Base-by-base conservation (phyloP, 2,888 invertebrate genomes). In the Arge pagana region DNA sequence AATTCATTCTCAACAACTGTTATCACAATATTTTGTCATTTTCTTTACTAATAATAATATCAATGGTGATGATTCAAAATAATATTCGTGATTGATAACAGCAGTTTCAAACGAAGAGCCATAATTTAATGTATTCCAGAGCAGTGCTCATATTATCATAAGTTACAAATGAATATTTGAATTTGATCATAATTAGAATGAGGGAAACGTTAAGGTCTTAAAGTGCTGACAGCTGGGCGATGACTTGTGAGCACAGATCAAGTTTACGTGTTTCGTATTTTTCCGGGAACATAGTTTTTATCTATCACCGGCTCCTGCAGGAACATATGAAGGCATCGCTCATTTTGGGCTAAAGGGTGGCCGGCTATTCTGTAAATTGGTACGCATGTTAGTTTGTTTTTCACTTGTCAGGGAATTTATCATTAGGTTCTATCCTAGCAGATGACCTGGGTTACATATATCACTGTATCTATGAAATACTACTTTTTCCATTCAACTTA, bases 221-320 rank as follows among this genome's bases (percentile, higher is more conserved):
- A 45, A 33, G 45, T 33, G 13, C 23, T 45, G 33, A 23, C 24
- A 35, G 45, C 45, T 45, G 33, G 21, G 18, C 35, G 15, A 45
- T 23, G 39, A 39, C 39, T 23, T 39, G 16, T 13, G 21, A 6
- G n/a, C 15, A 3, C 4, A 8, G 8, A 23, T 45, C 45, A 31
- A 31, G 19, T 45, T 18, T 92, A 93, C 83, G 93, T 92, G 83
- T 93, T 96, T 76, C 96, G 85, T 79, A 99, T 98, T 82, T 99
- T 98, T 68, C 99, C 99, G 66, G 99, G 99, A 63, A 98, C 95
- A 80, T 99, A 99, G 82, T 96, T 98, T 83, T 95, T 96, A 81
- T 99, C 98, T 78, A 99, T 98, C 71, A 89, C 87, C 42, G 90
- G 90, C 71, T 98, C 98, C 79, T 98, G 97, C 59, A 99, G 85